Evolutionary conservation across 2,113 vertebrate species (phyloP).

Genomic region (Chlorodrepanis virens): DNA sequence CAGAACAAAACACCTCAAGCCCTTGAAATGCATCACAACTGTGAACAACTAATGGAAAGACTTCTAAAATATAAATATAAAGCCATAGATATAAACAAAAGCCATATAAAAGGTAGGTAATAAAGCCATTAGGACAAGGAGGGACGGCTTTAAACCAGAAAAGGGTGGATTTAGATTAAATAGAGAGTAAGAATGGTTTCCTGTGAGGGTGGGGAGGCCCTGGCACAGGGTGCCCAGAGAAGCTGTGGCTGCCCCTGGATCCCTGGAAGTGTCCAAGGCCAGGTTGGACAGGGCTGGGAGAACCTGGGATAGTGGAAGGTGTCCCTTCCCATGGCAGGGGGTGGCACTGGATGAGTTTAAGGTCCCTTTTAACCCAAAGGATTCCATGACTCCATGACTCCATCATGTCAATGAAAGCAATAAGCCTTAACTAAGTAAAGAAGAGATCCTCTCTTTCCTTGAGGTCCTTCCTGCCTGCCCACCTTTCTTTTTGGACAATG

Average conservation of each 20-base stretch:
- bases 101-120: not conserved
- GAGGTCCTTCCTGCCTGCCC: not conserved
- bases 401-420: not conserved
- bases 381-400: not conserved
- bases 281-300: accelerated
- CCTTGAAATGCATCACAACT: not conserved
- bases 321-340: not conserved
- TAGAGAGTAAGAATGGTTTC: not conserved
- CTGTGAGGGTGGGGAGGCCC: not conserved
- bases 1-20: not conserved
- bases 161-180: not conserved
- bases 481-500: not conserved
- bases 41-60: not conserved
- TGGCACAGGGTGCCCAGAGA: not conserved
- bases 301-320: accelerated
- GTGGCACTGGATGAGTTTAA: not conserved
- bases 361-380: not conserved
- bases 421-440: not conserved
- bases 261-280: not conserved
- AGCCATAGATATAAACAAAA: not conserved
- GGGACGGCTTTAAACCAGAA: not conserved
- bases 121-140: not conserved
- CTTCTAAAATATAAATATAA: not conserved
- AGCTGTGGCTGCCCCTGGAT: not conserved
- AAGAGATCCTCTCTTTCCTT: not conserved